These are phyloP conservation scores for Apostichopus japonicus DNA, from an alignment of 35 echinoderm and acorn worm genomes.

Conservation along the genomic window DNA sequence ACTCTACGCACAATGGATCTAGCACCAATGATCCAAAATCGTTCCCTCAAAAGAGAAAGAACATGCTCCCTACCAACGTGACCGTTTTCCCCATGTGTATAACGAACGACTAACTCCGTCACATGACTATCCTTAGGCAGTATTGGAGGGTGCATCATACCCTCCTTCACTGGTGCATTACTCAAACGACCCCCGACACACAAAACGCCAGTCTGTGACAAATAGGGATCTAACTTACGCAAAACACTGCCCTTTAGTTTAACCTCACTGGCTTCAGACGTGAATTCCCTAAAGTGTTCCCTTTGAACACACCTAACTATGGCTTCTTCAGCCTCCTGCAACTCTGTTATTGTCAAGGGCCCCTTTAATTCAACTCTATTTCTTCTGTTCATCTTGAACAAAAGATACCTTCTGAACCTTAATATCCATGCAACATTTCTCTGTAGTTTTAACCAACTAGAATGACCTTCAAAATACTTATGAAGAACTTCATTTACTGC, in stretches of 20 bases:
- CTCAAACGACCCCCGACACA: constrained; percentile 56
- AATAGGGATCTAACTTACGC: not conserved
- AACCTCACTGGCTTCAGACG: not conserved
- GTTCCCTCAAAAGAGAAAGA: constrained; percentile 49
- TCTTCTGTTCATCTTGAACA: not conserved
- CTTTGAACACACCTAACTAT: constrained; percentile 14
- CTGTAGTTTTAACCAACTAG: not conserved
- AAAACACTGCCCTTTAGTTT: not conserved
- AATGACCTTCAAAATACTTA: not conserved
- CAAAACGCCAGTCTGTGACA: constrained; percentile 31
- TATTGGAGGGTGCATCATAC: constrained; percentile 49
- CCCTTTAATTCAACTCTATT: not conserved
- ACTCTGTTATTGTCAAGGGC: not conserved
- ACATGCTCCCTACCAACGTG: constrained; percentile 64
- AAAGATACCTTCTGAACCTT: not conserved
- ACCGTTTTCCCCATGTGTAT: constrained; percentile 43
- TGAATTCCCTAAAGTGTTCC: not conserved
- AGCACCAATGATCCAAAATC: constrained; percentile 46
- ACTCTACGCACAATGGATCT: constrained; percentile 15
- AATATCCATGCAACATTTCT: constrained; percentile 21
- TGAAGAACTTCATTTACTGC: not conserved
- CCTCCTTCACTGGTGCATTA: constrained; percentile 38
- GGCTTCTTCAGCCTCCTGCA: not conserved
- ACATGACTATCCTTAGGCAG: constrained; percentile 62
- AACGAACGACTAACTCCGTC: constrained; percentile 29